Percentiles rank a stretch among this genome's conserved stretches.
phyloP scores from a whole-genome alignment of 1,140 invertebrate species.

The Thalassaphorura encarpata region DNA sequence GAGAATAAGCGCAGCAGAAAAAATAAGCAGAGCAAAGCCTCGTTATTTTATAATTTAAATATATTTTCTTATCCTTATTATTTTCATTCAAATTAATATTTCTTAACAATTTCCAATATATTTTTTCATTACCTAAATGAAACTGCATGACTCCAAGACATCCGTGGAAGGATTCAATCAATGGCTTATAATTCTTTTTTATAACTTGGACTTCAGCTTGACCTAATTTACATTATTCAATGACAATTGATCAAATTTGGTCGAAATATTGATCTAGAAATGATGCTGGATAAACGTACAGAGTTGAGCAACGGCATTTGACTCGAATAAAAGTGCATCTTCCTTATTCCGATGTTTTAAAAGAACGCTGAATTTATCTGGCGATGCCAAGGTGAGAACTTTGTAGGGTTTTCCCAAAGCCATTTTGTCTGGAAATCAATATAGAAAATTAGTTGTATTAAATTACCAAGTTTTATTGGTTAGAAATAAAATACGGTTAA shows the following conservation, averaged over 20 bases:
- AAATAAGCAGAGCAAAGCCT: conserved; percentile 3
- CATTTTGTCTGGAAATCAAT: conserved; percentile 45
- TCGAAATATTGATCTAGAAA: neutral
- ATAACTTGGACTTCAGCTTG: conserved; percentile 75
- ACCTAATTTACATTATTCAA: conserved; percentile 41
- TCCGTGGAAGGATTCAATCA: conserved; percentile 77
- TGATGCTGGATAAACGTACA: conserved; percentile 46
- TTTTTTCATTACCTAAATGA: conserved; percentile 58
- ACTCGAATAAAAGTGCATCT: conserved; percentile 79
- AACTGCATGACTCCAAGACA: conserved; percentile 82
- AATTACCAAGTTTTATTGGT: neutral
- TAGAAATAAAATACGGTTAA: neutral
- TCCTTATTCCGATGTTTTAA: conserved; percentile 77
- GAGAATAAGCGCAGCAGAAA: conserved; percentile 11
- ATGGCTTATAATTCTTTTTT: conserved; percentile 74
- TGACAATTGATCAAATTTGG: neutral
- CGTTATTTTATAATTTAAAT: no score
- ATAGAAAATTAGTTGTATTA: neutral
- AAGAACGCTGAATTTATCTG: conserved; percentile 78
- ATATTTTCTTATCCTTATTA: no score
- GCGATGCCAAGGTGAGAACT: conserved; percentile 74
- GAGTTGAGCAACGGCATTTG: conserved; percentile 71
- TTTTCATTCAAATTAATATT: no score
- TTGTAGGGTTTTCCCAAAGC: conserved; percentile 88
- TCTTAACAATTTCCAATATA: no score